Percentiles rank a stretch among this genome's conserved stretches.
phyloP scores from a whole-genome alignment of 2,888 invertebrate genomes.

The Drosophila cracens region DNA sequence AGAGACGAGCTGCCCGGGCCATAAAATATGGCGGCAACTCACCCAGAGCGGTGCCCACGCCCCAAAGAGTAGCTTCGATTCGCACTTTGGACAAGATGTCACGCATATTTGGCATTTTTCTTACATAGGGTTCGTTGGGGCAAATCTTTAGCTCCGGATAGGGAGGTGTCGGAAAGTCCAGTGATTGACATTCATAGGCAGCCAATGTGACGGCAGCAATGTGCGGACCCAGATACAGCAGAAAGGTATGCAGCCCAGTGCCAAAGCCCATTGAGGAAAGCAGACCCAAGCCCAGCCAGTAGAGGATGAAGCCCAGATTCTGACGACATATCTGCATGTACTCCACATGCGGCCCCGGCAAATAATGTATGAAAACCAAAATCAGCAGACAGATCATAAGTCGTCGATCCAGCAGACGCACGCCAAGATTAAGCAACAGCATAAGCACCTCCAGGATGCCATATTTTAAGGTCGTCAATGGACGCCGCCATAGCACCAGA shows the following conservation, averaged over 20 bases:
- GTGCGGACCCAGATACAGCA: constrained; percentile 98
- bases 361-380: constrained; percentile 73
- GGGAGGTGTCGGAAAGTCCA: constrained; percentile 98
- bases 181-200: constrained; percentile 98
- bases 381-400: constrained; percentile 66
- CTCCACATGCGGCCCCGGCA: constrained; percentile 83
- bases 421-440: constrained; percentile 86
- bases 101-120: constrained; percentile 91
- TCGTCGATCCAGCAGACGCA: constrained; percentile 84
- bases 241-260: constrained; percentile 98
- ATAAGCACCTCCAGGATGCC: constrained; percentile 90
- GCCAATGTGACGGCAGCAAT: constrained; percentile 99
- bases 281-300: constrained; percentile 97
- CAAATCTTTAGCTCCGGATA: constrained; percentile 99
- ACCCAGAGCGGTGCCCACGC: constrained; percentile 97
- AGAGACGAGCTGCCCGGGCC: constrained; percentile 95
- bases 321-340: constrained; percentile 75
- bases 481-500: constrained; percentile 92
- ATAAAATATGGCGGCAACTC: constrained; percentile 99
- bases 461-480: constrained; percentile 91
- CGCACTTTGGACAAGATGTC: constrained; percentile 97
- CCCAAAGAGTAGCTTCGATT: constrained; percentile 98
- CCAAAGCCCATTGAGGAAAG: constrained; percentile 99
- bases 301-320: constrained; percentile 86
- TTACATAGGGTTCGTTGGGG: constrained; percentile 88